Percentiles rank a stretch among this genome's conserved stretches.
These are phyloP conservation scores for Epirrhoe alternata DNA, from an alignment of 2,888 invertebrate genomes.

Conservation along the genomic window DNA sequence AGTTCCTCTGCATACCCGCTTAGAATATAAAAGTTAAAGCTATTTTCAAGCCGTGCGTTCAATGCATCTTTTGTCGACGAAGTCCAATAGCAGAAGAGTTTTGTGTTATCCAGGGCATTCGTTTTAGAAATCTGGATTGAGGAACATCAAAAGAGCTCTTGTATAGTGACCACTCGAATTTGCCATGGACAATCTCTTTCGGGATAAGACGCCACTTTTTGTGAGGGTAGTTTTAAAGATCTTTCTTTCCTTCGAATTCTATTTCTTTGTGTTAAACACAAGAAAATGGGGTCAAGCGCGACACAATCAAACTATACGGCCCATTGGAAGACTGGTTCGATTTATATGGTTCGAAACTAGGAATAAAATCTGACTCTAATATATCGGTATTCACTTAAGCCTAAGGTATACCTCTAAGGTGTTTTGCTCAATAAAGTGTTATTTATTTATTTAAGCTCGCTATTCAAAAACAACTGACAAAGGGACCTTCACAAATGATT, in stretches of 20 bases:
- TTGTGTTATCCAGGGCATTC: neutral
- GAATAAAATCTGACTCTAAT: no score
- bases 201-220: slow-evolving; percentile 36
- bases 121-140: neutral
- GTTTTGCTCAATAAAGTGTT: no score
- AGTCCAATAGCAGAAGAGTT: slow-evolving; percentile 4
- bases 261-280: slow-evolving; percentile 33
- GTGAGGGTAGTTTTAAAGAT: slow-evolving; percentile 35
- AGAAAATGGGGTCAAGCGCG: slow-evolving; percentile 29
- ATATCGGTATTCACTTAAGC: no score
- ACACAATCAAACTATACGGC: slow-evolving; percentile 11
- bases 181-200: slow-evolving; percentile 29
- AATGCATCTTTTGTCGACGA: slow-evolving; percentile 12
- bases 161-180: slow-evolving; percentile 38
- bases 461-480: neutral
- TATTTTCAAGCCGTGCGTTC: slow-evolving; percentile 6
- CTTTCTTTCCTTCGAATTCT: slow-evolving; percentile 24
- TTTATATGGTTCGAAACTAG: neutral
- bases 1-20: neutral
- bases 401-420: no score
- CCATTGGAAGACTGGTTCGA: slow-evolving; percentile 10
- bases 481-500: neutral
- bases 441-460: no score
- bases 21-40: neutral
- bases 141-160: slow-evolving; percentile 17